These are phyloP conservation scores for Otus sunia DNA, from an alignment of 2,113 vertebrate species.

Conservation along the genomic window DNA sequence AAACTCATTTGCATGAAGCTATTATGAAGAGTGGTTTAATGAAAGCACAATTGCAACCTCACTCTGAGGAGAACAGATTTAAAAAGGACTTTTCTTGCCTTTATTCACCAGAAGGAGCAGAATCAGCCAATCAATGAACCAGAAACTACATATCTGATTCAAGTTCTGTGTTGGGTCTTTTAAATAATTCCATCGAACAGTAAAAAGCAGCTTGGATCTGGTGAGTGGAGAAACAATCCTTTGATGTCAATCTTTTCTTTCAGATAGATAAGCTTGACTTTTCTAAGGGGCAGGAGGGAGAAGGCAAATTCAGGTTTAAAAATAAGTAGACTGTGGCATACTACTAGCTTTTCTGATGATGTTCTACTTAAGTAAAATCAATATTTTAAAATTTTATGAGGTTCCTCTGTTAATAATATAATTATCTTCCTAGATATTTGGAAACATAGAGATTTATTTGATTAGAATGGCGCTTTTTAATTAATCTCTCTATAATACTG, in stretches of 20 bases:
- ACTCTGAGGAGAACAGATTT: neutral
- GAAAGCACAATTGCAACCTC: neutral
- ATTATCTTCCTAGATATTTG: neutral
- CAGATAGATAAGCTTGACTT: neutral
- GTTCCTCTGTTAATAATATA: neutral
- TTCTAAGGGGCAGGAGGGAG: neutral
- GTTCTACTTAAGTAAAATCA: neutral
- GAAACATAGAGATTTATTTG: neutral
- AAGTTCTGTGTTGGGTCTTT: neutral
- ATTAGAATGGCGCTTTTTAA: neutral
- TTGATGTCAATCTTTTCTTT: constrained; percentile 5
- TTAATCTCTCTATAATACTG: neutral
- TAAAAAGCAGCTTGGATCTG: constrained; percentile 12
- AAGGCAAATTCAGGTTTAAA: neutral
- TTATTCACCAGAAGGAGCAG: neutral
- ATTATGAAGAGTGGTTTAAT: neutral
- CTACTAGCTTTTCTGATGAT: neutral
- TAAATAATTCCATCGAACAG: constrained; percentile 2
- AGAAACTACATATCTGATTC: neutral
- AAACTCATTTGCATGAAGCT: neutral
- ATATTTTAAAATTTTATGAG: neutral
- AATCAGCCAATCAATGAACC: neutral
- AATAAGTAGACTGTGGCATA: neutral
- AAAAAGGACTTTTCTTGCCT: neutral
- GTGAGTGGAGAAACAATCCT: constrained; percentile 5